Evolutionary conservation across 1,140 invertebrate genomes (phyloP).

Genomic region (Venturia canescens): DNA sequence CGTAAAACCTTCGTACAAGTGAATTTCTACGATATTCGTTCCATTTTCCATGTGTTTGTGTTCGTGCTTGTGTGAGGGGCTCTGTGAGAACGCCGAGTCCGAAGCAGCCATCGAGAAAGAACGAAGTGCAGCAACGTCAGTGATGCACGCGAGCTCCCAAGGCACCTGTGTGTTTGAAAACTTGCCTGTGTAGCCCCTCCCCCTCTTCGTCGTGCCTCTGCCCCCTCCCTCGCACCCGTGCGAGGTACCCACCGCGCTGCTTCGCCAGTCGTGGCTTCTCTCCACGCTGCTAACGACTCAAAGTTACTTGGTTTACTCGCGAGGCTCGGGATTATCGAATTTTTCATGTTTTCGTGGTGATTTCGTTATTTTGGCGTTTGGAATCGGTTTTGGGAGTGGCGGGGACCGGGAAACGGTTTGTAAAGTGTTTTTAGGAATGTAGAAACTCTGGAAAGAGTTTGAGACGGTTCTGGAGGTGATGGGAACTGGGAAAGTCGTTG

Average conservation of each 20-base stretch:
- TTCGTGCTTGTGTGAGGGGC: not conserved
- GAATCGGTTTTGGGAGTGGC: not conserved
- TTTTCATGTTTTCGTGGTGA: too few species aligned
- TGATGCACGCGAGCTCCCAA: slow-evolving; percentile 2
- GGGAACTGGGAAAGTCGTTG: too few species aligned
- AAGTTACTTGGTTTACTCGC: too few species aligned
- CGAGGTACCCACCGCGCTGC: not conserved
- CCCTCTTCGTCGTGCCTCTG: not conserved
- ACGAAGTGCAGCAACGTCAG: slow-evolving; percentile 21
- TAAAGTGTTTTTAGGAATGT: too few species aligned
- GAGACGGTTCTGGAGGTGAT: too few species aligned
- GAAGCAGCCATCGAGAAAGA: not conserved
- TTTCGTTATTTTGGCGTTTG: not conserved
- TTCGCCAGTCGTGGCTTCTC: not conserved
- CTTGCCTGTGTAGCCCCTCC: not conserved
- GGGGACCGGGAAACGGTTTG: too few species aligned
- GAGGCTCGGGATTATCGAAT: too few species aligned
- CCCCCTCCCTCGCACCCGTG: not conserved
- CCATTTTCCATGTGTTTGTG: not conserved
- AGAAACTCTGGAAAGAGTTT: too few species aligned
- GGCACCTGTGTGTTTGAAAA: slow-evolving; percentile 20
- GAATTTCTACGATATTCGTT: slow-evolving; percentile 7
- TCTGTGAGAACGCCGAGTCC: not conserved
- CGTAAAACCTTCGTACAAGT: not conserved
- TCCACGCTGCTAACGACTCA: not conserved